Conservation (phyloP, 2,797 vertebrate species). For the Denticeps clupeoides region DNA sequence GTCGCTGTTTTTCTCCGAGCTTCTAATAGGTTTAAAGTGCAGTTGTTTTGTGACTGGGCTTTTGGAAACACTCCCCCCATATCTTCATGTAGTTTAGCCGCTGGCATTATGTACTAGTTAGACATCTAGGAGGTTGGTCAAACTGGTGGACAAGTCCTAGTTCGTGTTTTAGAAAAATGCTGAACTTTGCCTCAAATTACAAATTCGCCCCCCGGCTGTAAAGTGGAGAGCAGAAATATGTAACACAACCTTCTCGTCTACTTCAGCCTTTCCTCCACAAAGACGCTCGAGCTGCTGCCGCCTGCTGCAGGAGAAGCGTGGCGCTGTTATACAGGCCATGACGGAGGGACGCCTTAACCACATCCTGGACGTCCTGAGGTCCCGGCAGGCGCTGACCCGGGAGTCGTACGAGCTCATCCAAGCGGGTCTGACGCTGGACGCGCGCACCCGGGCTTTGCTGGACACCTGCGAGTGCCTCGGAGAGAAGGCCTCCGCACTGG, state of each 20-base stretch:
- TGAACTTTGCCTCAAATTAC: too few species aligned
- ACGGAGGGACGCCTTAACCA: slow-evolving; percentile 58
- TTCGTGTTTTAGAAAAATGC: too few species aligned
- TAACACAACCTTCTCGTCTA: too few species aligned
- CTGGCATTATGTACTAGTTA: too few species aligned
- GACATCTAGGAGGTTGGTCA: too few species aligned
- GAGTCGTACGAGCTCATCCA: slow-evolving; percentile 48
- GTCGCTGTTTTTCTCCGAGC: slow-evolving; percentile 19
- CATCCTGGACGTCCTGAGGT: slow-evolving; percentile 47
- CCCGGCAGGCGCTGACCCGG: slow-evolving; percentile 32
- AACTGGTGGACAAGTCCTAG: too few species aligned
- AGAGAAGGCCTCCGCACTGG: slow-evolving; percentile 43
- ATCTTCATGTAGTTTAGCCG: too few species aligned
- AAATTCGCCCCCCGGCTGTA: too few species aligned
- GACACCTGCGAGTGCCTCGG: slow-evolving; percentile 55
- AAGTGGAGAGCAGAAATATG: too few species aligned
- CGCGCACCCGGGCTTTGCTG: slow-evolving; percentile 45
- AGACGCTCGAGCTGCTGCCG: slow-evolving; percentile 11
- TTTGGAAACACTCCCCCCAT: too few species aligned
- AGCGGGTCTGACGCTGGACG: slow-evolving; percentile 39
- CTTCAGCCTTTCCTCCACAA: slow-evolving; percentile 1
- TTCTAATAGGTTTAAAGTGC: neutral
- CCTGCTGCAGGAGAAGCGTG: slow-evolving; percentile 25
- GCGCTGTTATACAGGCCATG: slow-evolving; percentile 39
- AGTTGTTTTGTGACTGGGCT: neutral